Conservation (phyloP, 2,113 vertebrate genomes). For the Tricholaema leucomelas region DNA sequence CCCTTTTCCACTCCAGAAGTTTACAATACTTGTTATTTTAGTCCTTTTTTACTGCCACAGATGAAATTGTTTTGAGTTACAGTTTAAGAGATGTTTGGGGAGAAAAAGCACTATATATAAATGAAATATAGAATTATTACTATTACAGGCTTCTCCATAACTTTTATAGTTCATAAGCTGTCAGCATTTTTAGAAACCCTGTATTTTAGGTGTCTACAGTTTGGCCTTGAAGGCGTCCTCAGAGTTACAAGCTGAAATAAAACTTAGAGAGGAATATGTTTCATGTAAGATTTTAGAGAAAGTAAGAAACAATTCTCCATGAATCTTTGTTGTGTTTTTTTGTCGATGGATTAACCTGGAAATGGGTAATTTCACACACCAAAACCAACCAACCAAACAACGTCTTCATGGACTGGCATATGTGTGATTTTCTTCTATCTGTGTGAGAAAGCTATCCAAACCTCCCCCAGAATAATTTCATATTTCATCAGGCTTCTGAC, state of each 20-base stretch:
- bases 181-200: slow-evolving; percentile 33
- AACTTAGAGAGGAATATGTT: neutral
- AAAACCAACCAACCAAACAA: no score
- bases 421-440: neutral
- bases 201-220: slow-evolving; percentile 30
- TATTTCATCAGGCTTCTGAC: neutral
- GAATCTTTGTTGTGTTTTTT: neutral
- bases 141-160: slow-evolving; percentile 17
- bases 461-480: neutral
- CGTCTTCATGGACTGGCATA: neutral
- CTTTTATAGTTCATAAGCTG: slow-evolving; percentile 14
- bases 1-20: neutral
- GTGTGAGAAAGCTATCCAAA: neutral
- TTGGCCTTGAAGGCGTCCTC: slow-evolving; percentile 4
- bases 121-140: slow-evolving; percentile 40
- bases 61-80: neutral
- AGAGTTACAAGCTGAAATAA: neutral
- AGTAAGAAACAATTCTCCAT: neutral
- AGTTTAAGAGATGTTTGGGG: slow-evolving; percentile 8
- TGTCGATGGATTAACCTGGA: neutral
- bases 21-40: neutral
- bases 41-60: neutral
- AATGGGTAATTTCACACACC: neutral
- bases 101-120: slow-evolving; percentile 21
- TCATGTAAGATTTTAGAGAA: neutral